Percentiles rank a stretch among this genome's conserved stretches.
These are phyloP conservation scores for Plodia interpunctella DNA, from an alignment of 1,140 invertebrate genomes.

Conservation along the genomic window DNA sequence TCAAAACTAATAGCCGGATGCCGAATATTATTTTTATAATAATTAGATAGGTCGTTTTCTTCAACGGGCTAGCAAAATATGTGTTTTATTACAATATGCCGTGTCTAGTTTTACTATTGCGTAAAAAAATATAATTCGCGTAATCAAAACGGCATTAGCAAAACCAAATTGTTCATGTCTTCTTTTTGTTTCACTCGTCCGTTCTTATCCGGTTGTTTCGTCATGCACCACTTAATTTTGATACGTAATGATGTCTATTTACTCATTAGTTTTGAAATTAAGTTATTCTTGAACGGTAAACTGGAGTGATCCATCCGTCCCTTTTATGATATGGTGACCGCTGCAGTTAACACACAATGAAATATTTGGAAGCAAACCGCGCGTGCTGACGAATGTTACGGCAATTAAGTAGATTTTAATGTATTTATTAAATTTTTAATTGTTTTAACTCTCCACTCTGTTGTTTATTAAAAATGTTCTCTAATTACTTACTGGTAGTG, in stretches of 20 bases:
- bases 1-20: neutral
- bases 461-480: neutral
- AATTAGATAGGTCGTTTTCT: conserved; percentile 26
- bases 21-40: conserved; percentile 17
- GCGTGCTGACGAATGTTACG: conserved; percentile 2
- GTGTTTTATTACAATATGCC: conserved; percentile 37
- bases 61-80: conserved; percentile 17
- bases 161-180: conserved; percentile 36
- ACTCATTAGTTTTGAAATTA: neutral
- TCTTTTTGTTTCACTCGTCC: conserved; percentile 21
- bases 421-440: conserved; percentile 1
- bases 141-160: conserved; percentile 70
- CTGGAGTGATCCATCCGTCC: neutral
- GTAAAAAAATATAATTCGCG: conserved; percentile 55
- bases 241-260: conserved; percentile 3
- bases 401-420: conserved; percentile 1
- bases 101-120: conserved; percentile 33
- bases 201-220: conserved; percentile 39
- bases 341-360: neutral
- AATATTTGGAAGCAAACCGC: conserved; percentile 2
- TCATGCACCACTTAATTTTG: conserved; percentile 35
- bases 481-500: neutral
- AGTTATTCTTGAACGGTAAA: neutral
- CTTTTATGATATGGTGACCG: neutral
- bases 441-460: neutral